phyloP scores from a whole-genome alignment of 1,140 invertebrate species.

The Drosophila lacteicornis region DNA sequence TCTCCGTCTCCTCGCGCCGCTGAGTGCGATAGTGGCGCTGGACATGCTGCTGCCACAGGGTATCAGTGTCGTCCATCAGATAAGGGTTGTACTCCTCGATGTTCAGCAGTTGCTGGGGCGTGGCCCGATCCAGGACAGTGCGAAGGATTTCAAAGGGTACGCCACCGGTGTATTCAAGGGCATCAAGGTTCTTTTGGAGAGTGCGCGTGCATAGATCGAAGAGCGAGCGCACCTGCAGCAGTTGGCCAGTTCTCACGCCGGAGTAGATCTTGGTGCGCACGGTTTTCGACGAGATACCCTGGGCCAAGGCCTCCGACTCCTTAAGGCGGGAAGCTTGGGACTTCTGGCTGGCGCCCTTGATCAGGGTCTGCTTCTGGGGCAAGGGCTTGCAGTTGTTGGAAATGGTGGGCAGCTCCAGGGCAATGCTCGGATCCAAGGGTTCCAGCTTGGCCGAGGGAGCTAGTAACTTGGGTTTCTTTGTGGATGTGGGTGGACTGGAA shows the following conservation, averaged over 20 bases:
- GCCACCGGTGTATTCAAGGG: conserved; percentile 96
- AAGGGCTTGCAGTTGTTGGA: conserved; percentile 92
- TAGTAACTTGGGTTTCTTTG: conserved; percentile 85
- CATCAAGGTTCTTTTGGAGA: conserved; percentile 96
- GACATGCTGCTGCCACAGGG: conserved; percentile 95
- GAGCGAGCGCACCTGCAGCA: conserved; percentile 89
- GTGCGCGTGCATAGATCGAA: conserved; percentile 94
- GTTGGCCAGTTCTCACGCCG: conserved; percentile 89
- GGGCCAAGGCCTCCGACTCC: conserved; percentile 89
- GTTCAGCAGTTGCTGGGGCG: conserved; percentile 92
- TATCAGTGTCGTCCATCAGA: conserved; percentile 94
- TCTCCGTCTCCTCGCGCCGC: conserved; percentile 92
- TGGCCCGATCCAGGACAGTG: conserved; percentile 94
- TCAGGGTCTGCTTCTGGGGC: conserved; percentile 84
- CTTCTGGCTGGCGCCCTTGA: conserved; percentile 62
- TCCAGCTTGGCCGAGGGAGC: conserved; percentile 88
- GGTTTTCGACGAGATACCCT: conserved; percentile 91
- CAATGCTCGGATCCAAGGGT: conserved; percentile 87
- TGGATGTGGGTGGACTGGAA: too few species aligned
- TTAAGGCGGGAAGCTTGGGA: conserved; percentile 56
- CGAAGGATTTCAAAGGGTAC: conserved; percentile 96
- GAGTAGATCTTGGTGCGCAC: conserved; percentile 94
- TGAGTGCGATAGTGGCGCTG: conserved; percentile 91
- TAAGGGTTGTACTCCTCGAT: conserved; percentile 97
- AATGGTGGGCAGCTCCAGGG: conserved; percentile 88